These are phyloP conservation scores for Corella eumyota DNA, from an alignment of 23 tunicate genomes.

Conservation along the genomic window DNA sequence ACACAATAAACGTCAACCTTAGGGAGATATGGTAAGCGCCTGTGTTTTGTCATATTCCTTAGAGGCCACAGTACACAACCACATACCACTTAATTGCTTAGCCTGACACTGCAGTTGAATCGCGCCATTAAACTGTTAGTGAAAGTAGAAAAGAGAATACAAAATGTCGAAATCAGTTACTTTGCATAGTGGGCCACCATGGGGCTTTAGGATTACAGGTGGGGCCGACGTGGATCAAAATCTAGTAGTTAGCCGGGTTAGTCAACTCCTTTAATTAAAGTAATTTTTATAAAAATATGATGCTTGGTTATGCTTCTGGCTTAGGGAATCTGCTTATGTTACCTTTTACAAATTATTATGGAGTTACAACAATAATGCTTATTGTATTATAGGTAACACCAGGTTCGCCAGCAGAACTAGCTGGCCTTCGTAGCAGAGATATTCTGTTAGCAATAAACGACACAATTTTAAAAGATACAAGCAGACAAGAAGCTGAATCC, in stretches of 20 bases:
- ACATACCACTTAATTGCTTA: too few species aligned
- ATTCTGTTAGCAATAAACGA: conserved; percentile 72
- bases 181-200: conserved; percentile 73
- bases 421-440: conserved; percentile 56
- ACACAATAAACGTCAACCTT: too few species aligned
- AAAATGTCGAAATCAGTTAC: conserved; percentile 53
- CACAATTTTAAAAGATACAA: conserved; percentile 29
- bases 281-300: background rate
- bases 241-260: conserved; percentile 69
- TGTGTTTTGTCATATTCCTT: too few species aligned
- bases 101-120: too few species aligned
- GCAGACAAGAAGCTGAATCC: conserved; percentile 51
- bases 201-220: conserved; percentile 90
- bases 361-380: too few species aligned
- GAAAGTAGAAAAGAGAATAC: too few species aligned
- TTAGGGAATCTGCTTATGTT: background rate
- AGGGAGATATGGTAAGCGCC: too few species aligned
- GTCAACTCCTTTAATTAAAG: background rate
- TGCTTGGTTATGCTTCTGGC: background rate
- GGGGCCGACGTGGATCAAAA: conserved; percentile 64
- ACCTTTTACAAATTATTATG: too few species aligned
- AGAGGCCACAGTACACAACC: too few species aligned
- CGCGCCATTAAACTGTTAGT: too few species aligned
- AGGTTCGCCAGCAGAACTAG: conserved; percentile 73
- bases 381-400: conserved; percentile 62